Conservation (phyloP, 2,888 invertebrate genomes). For the Caenorhabditis wallacei region DNA sequence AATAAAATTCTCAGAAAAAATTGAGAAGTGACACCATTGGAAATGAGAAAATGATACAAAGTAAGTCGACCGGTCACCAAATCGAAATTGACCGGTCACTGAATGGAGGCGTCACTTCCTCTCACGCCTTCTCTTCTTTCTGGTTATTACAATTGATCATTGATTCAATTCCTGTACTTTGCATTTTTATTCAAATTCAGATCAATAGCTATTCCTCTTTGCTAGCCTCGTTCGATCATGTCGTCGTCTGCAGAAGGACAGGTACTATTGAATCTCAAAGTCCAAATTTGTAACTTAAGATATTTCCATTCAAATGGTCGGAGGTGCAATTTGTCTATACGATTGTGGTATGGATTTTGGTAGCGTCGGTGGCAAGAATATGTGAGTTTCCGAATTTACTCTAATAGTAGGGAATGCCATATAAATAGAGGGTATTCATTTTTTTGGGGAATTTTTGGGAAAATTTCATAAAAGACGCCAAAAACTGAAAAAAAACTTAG, state of each 20-base stretch:
- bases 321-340: conserved; percentile 70
- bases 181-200: conserved; percentile 13
- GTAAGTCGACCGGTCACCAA: conserved; percentile 8
- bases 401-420: neutral
- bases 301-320: conserved; percentile 70
- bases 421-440: too few species aligned
- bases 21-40: too few species aligned
- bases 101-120: conserved; percentile 2
- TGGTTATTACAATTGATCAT: too few species aligned
- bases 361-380: conserved; percentile 71
- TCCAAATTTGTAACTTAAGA: conserved; percentile 31
- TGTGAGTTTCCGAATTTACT: conserved; percentile 46
- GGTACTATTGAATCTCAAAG: conserved; percentile 25
- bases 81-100: neutral
- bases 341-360: conserved; percentile 67
- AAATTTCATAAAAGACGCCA: too few species aligned
- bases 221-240: neutral
- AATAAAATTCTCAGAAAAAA: neutral
- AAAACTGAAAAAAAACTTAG: too few species aligned
- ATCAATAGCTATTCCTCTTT: too few species aligned
- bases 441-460: too few species aligned
- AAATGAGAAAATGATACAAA: too few species aligned
- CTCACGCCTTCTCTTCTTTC: neutral
- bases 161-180: too few species aligned
- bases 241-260: conserved; percentile 5